Conservation (phyloP, 2,888 invertebrate species). For the Fissipunctia ypsillon region DNA sequence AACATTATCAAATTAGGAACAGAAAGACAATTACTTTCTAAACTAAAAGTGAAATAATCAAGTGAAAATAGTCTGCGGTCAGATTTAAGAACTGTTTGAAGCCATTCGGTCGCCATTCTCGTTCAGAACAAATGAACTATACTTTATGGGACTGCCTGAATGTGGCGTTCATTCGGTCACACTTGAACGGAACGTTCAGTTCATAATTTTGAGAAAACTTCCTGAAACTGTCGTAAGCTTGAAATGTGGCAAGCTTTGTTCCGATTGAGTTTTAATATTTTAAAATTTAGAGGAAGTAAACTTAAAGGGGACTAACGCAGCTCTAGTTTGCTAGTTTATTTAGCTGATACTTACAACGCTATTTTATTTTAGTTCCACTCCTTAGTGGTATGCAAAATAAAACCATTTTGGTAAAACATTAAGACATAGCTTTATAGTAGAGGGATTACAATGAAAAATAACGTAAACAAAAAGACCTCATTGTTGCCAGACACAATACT, state of each 20-base stretch:
- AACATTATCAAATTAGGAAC: background rate
- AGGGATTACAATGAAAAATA: too few relatives aligned
- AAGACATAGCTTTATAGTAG: too few relatives aligned
- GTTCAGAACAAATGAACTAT: constrained; percentile 56
- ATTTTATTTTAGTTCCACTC: background rate
- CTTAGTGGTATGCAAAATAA: too few relatives aligned
- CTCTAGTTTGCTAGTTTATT: background rate
- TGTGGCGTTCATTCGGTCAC: constrained; percentile 57
- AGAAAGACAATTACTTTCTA: background rate
- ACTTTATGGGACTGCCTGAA: constrained; percentile 60
- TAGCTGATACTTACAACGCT: background rate
- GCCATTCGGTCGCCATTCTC: constrained; percentile 41
- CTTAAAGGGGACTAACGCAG: background rate
- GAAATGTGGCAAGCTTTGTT: constrained; percentile 34
- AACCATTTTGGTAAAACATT: too few relatives aligned
- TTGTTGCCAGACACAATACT: background rate
- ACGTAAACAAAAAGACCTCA: too few relatives aligned
- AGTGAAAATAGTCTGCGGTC: background rate
- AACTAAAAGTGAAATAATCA: background rate
- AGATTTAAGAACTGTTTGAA: constrained; percentile 43
- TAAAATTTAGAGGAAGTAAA: constrained; percentile 20
- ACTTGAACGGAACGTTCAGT: constrained; percentile 48
- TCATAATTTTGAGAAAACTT: constrained; percentile 49
- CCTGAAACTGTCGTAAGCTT: constrained; percentile 31
- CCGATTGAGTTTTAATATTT: constrained; percentile 48